Conservation (phyloP, 1,140 invertebrate genomes). For the Pissodes strobi region DNA sequence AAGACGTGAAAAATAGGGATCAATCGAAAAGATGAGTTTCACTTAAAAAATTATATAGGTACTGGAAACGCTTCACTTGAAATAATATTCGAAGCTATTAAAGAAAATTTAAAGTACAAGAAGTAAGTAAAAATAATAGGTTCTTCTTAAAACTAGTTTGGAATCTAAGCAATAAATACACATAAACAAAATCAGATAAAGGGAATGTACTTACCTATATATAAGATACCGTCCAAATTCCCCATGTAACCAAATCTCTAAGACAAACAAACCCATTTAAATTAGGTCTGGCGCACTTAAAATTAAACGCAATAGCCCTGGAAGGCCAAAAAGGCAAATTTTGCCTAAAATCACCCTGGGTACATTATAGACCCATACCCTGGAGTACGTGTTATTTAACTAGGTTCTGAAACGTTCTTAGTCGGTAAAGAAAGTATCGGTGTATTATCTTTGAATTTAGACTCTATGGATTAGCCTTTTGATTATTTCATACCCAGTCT, state of each 20-base stretch:
- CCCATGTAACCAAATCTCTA: background rate
- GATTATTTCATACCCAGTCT: slow-evolving; percentile 24
- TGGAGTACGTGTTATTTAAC: slow-evolving; percentile 19
- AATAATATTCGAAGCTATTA: no score
- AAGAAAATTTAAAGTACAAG: no score
- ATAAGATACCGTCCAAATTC: no score
- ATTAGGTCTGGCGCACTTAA: slow-evolving; percentile 14
- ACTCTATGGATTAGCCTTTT: slow-evolving; percentile 13
- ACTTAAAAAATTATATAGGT: no score
- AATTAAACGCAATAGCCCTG: slow-evolving; percentile 3
- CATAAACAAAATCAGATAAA: no score
- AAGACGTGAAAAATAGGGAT: no score
- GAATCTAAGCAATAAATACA: no score
- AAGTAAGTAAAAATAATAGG: no score
- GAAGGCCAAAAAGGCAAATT: slow-evolving; percentile 25
- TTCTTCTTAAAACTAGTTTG: no score
- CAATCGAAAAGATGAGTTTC: no score
- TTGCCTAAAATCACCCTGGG: slow-evolving; percentile 17
- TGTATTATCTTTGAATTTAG: slow-evolving; percentile 27
- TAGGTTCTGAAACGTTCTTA: slow-evolving; percentile 14
- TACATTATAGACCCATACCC: slow-evolving; percentile 14
- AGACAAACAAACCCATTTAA: slow-evolving; percentile 19
- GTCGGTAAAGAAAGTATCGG: slow-evolving; percentile 17
- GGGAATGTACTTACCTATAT: no score
- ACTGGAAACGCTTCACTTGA: no score